A percentile compares a stretch with the other conserved stretches of the same genome.
phyloP scores from a whole-genome alignment of 2,113 vertebrate genomes.

The Empidonax alnorum region DNA sequence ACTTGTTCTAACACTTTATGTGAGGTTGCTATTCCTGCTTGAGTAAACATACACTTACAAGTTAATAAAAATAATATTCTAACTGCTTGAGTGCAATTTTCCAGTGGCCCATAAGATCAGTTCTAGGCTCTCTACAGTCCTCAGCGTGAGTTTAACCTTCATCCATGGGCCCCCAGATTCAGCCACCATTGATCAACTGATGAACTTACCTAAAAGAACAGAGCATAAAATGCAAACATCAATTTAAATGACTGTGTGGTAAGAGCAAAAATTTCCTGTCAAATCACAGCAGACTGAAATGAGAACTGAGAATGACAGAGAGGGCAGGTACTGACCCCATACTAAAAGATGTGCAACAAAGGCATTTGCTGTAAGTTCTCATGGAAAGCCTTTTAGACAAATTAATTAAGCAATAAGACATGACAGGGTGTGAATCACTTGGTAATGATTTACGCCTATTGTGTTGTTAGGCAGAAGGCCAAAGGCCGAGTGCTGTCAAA shows the following conservation, averaged over 20 bases:
- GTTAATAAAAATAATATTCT: conserved; percentile 25
- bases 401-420: conserved; percentile 76
- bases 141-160: neutral
- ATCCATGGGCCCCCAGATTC: neutral
- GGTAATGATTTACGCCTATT: conserved; percentile 73
- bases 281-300: neutral
- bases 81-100: neutral
- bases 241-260: neutral
- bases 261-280: neutral
- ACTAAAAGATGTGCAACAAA: conserved; percentile 47
- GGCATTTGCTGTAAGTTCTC: conserved; percentile 58
- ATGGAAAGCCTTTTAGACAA: conserved; percentile 69
- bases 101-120: neutral
- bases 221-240: neutral
- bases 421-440: conserved; percentile 74
- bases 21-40: neutral
- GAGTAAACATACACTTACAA: neutral
- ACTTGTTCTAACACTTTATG: neutral
- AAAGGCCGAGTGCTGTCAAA: conserved; percentile 75
- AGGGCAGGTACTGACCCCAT: conserved; percentile 10
- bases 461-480: conserved; percentile 75
- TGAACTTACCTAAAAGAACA: neutral
- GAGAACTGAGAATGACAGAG: conserved; percentile 29
- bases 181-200: neutral
- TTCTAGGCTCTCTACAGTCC: neutral